phyloP scores from a whole-genome alignment of 2,888 invertebrate species.

The Apamea sordens region DNA sequence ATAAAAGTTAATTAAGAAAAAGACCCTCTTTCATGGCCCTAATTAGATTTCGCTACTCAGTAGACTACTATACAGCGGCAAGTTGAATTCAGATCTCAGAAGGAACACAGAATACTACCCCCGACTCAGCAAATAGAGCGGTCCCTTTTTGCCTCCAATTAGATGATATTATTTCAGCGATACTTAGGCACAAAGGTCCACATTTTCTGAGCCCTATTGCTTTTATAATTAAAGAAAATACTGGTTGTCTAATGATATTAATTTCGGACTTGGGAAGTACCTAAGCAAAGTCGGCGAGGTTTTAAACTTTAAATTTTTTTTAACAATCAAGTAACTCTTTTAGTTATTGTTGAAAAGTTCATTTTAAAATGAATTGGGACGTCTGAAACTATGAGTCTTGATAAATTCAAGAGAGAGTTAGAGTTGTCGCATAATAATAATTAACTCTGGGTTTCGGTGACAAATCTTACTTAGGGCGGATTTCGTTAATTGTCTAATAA shows the following conservation, averaged over 20 bases:
- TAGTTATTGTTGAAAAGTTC: neutral
- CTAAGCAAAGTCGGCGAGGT: too few relatives aligned
- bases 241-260: neutral
- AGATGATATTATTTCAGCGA: neutral
- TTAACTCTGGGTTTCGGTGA: neutral
- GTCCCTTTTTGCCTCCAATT: constrained; percentile 2
- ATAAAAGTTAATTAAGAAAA: too few relatives aligned
- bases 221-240: neutral
- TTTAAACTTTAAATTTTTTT: neutral
- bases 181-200: neutral
- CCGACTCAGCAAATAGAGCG: neutral
- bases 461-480: neutral
- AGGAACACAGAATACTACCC: neutral
- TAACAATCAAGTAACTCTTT: neutral
- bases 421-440: neutral
- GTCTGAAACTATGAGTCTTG: neutral
- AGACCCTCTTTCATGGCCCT: neutral
- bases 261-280: neutral
- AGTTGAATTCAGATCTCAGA: neutral
- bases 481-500: neutral
- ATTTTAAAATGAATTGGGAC: neutral
- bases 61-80: neutral
- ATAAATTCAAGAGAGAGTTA: neutral
- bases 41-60: neutral
- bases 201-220: neutral